Conservation (phyloP, 2,113 vertebrate species). For the Mirounga angustirostris region DNA sequence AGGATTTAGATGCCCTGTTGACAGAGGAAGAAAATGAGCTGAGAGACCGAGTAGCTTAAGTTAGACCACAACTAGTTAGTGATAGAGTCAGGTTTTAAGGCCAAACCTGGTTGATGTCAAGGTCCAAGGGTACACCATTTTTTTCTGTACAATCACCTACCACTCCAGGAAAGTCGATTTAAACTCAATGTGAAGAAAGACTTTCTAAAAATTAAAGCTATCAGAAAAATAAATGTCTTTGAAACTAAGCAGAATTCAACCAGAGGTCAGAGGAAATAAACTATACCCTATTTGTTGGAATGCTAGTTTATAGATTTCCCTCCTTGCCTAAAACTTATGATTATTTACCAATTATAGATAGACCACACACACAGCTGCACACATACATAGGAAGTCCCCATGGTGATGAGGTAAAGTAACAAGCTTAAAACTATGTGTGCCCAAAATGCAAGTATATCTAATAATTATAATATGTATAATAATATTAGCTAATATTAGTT, state of each 20-base stretch:
- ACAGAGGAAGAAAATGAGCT: not conserved
- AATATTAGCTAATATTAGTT: not conserved
- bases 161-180: not conserved
- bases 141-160: not conserved
- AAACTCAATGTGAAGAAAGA: not conserved
- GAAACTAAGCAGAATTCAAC: conserved; percentile 15
- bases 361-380: not conserved
- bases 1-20: not conserved
- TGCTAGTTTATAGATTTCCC: not conserved
- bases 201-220: not conserved
- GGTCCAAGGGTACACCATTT: not conserved
- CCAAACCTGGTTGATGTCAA: not conserved
- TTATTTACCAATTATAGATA: not conserved
- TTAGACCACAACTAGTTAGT: not conserved
- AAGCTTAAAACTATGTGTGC: not conserved
- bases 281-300: not conserved
- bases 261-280: not conserved
- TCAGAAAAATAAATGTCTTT: not conserved
- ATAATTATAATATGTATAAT: not conserved
- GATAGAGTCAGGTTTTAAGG: not conserved
- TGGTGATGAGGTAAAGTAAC: not conserved
- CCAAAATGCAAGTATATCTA: not conserved
- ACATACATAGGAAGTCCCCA: not conserved
- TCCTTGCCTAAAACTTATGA: not conserved
- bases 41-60: not conserved